A percentile compares a stretch with the other conserved stretches of the same genome.
Conservation (phyloP, 2,113 vertebrate species). For the Lepidothrix coronata region DNA sequence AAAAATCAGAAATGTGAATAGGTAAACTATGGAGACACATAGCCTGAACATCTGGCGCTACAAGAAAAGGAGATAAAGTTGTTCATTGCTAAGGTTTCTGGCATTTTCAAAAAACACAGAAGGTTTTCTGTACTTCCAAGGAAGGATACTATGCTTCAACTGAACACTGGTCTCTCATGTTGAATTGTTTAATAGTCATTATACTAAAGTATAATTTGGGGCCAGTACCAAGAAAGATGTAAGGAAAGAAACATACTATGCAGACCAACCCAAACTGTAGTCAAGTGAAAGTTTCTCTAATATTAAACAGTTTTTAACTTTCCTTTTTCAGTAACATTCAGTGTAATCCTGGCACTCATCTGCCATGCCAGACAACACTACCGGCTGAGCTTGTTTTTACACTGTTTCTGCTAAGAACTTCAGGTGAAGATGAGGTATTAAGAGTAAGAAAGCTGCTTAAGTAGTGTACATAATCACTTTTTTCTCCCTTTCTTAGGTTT, state of each 20-base stretch:
- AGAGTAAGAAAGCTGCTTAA: not conserved
- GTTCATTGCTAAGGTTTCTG: not conserved
- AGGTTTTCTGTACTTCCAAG: not conserved
- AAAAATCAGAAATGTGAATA: not conserved
- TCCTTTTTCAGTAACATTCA: not conserved
- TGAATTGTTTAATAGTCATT: not conserved
- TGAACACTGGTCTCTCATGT: not conserved
- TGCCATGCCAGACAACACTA: not conserved
- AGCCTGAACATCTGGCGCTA: not conserved
- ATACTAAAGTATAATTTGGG: not conserved
- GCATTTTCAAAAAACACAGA: not conserved
- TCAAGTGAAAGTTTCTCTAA: not conserved
- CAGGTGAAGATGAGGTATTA: not conserved
- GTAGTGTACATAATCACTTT: not conserved
- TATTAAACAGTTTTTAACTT: not conserved
- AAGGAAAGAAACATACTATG: not conserved
- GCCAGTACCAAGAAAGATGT: not conserved
- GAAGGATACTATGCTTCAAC: not conserved
- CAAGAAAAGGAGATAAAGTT: not conserved
- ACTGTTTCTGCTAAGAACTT: not conserved
- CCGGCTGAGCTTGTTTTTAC: not conserved
- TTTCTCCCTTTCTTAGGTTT: not conserved
- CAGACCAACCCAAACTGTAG: not conserved
- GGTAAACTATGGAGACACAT: not conserved
- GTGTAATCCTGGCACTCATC: not conserved